Conservation (phyloP, 2,797 vertebrate species). For the Botia almorhae region DNA sequence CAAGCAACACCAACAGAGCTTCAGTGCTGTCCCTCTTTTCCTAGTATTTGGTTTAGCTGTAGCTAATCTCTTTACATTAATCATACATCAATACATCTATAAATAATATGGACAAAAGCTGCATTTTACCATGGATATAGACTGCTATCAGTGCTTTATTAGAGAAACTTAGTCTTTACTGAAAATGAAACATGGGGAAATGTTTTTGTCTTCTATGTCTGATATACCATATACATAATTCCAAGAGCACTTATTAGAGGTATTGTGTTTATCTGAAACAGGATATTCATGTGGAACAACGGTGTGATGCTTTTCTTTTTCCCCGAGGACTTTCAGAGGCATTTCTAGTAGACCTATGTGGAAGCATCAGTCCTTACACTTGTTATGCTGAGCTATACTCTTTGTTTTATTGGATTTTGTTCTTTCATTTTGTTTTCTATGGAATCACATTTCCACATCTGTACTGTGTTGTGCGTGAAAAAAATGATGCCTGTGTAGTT, state of each 20-base stretch:
- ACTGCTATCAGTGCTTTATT: background rate
- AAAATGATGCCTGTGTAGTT: background rate
- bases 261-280: constrained; percentile 17
- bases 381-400: background rate
- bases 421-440: background rate
- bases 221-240: constrained; percentile 3
- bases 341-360: constrained; percentile 1
- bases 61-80: background rate
- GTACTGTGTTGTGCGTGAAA: background rate
- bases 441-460: constrained; percentile 1
- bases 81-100: background rate
- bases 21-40: background rate
- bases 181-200: constrained; percentile 1
- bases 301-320: background rate
- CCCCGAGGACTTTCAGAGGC: background rate
- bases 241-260: background rate
- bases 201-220: background rate
- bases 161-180: background rate
- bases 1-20: background rate
- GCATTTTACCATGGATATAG: background rate
- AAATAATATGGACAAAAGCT: constrained; percentile 5
- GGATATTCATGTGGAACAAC: constrained; percentile 25
- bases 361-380: background rate
- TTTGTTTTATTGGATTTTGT: constrained; percentile 2
- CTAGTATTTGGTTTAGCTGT: background rate